A percentile compares a stretch with the other conserved stretches of the same genome.
These are phyloP conservation scores for Lucinisca nassula DNA, from an alignment of 2,888 invertebrate genomes.

Conservation along the genomic window DNA sequence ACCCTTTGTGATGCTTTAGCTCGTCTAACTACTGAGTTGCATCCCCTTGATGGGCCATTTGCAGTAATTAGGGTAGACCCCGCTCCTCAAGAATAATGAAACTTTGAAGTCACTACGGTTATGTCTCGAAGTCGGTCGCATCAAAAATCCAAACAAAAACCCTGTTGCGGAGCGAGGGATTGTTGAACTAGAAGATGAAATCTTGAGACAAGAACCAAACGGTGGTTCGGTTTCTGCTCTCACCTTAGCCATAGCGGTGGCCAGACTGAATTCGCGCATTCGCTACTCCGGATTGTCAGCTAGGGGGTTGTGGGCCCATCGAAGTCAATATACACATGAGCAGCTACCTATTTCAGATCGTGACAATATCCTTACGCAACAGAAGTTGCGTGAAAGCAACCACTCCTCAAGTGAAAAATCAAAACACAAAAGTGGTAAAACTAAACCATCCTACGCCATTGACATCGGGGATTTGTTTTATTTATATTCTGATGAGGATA, in stretches of 20 bases:
- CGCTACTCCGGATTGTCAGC: constrained; percentile 64
- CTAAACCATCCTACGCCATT: not conserved
- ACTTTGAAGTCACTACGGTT: constrained; percentile 40
- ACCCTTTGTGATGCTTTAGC: constrained; percentile 51
- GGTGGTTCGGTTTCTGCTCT: constrained; percentile 36
- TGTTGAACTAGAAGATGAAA: constrained; percentile 71
- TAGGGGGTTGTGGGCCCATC: constrained; percentile 68
- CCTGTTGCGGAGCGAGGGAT: too few species aligned
- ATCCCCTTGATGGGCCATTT: constrained; percentile 65
- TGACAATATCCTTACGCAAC: constrained; percentile 49
- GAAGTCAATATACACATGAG: constrained; percentile 66
- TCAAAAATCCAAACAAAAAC: constrained; percentile 69
- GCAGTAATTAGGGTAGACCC: constrained; percentile 69
- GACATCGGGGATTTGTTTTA: constrained; percentile 67
- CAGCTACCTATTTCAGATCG: constrained; percentile 64
- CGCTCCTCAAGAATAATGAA: constrained; percentile 64
- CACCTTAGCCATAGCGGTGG: constrained; percentile 50
- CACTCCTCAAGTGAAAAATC: constrained; percentile 64
- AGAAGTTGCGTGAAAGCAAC: constrained; percentile 46
- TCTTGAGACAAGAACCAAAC: constrained; percentile 64
- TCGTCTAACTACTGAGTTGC: constrained; percentile 40
- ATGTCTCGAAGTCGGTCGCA: constrained; percentile 54
- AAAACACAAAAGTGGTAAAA: constrained; percentile 31
- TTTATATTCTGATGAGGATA: constrained; percentile 47
- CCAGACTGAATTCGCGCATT: constrained; percentile 67